Evolutionary conservation across 2,888 invertebrate genomes (phyloP).

Genomic region (Dryadula phaetusa): DNA sequence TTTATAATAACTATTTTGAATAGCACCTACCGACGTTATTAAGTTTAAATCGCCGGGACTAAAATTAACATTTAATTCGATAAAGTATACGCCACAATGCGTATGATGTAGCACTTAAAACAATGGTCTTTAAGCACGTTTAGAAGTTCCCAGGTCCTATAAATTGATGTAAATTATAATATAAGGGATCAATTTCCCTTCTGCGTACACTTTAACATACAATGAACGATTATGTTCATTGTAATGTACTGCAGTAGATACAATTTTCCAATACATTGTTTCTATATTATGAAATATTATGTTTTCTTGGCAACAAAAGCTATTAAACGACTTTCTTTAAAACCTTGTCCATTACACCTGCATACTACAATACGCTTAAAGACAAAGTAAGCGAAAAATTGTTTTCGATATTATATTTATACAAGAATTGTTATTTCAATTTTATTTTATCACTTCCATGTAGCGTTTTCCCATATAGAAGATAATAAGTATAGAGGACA

Average conservation of each 20-base stretch:
- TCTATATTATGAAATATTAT: slow-evolving; percentile 67
- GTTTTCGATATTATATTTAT: slow-evolving; percentile 59
- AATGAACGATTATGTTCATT: slow-evolving; percentile 65
- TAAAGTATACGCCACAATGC: slow-evolving; percentile 8
- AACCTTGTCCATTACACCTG: slow-evolving; percentile 72
- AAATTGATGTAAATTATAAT: slow-evolving; percentile 59
- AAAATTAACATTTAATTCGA: slow-evolving; percentile 18
- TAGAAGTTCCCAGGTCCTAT: slow-evolving; percentile 49
- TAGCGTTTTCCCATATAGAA: neutral
- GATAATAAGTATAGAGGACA: neutral
- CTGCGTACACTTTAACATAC: slow-evolving; percentile 51
- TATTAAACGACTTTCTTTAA: slow-evolving; percentile 70
- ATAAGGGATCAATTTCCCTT: slow-evolving; percentile 65
- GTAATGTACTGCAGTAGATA: slow-evolving; percentile 59
- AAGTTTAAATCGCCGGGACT: neutral
- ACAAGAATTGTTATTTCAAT: slow-evolving; percentile 30
- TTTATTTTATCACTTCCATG: neutral
- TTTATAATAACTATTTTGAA: neutral
- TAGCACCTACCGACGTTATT: neutral
- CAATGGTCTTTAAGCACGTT: slow-evolving; percentile 16
- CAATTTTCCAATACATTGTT: slow-evolving; percentile 66
- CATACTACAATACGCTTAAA: slow-evolving; percentile 68
- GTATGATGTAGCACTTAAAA: slow-evolving; percentile 25
- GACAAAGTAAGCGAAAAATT: slow-evolving; percentile 78
- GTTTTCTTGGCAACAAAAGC: slow-evolving; percentile 76